Percentiles rank a stretch among this genome's conserved stretches.
phyloP scores from a whole-genome alignment of 2,888 invertebrate genomes.

The Ceramica pisi region DNA sequence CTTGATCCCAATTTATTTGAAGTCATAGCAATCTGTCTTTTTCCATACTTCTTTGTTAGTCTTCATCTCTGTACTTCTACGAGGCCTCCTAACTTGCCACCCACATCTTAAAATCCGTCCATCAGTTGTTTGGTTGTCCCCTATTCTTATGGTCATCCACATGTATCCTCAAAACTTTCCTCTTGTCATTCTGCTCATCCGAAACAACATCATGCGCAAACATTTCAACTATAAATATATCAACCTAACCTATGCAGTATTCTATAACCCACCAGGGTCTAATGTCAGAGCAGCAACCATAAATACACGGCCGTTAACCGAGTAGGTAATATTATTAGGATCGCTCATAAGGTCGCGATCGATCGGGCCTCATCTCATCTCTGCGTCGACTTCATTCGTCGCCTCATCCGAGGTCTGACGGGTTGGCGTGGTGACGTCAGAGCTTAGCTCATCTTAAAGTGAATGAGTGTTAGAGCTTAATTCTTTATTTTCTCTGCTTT shows the following conservation, averaged over 20 bases:
- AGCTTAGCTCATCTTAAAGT: conserved; percentile 21
- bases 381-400: conserved; percentile 4
- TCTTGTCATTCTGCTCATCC: too few species aligned
- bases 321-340: conserved; percentile 36
- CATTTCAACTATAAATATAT: too few species aligned
- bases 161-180: too few species aligned
- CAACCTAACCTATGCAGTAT: too few species aligned
- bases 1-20: background rate
- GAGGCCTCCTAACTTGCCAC: too few species aligned
- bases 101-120: too few species aligned
- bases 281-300: conserved; percentile 33
- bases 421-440: conserved; percentile 14
- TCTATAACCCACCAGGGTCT: background rate
- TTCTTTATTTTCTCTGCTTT: conserved; percentile 1
- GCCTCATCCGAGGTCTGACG: conserved; percentile 10
- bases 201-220: too few species aligned
- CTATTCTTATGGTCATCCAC: too few species aligned
- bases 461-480: background rate
- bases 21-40: background rate
- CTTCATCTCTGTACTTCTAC: too few species aligned
- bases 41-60: too few species aligned
- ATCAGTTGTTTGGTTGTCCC: too few species aligned
- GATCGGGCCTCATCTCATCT: conserved; percentile 21
- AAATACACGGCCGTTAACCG: conserved; percentile 22
- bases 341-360: conserved; percentile 36